Evolutionary conservation across 1,140 invertebrate genomes (phyloP), one percentile per base, ranked within the genome.

Genomic region (Diabrotica virgifera): DNA sequence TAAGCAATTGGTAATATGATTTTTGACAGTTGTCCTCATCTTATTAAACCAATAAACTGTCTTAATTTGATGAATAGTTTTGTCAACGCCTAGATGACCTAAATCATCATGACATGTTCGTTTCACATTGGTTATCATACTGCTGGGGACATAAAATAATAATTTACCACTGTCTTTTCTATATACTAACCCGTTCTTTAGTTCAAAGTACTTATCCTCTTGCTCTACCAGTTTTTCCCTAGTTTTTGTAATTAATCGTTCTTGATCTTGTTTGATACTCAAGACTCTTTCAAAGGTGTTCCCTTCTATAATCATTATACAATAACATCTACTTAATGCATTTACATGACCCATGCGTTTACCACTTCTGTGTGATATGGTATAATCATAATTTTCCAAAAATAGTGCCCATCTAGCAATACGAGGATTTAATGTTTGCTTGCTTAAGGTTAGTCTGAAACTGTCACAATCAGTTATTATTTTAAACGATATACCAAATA

Each of bases 221-320:
- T 6, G 54, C 74, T 52, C 62, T 76, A 79, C 9, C 78, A 63
- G 0, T 70, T 70, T 61, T 78, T 74, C 6, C 73, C 75, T 59
- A 78, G 76, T 38, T 8, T n/a, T 8, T 2, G 40, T 46, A 46
- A 46, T 46, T 10, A 14, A 61, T 73, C 76, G 72, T 52, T 64
- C 52, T 6, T 58, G 54, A 36, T 71, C 65, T n/a, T 55, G 12
- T 40, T 75, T 40, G 52, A 75, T 66, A 54, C 76, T 70, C 11
- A 78, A 62, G 0, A 8, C 52, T 63, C 74, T 78, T 9, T 75
- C 51, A 65, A 54, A 46, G 40, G 40, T 46, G 40, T 46, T 46
- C 11, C 5, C 40, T n/a, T 46, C 40, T 46, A 46, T 8, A 46
- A 46, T n/a, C 11, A 46, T 10, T 10, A 46, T 46, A 5, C 8